Base-by-base conservation (phyloP, 64 coral and sea anemone species). In the Anthopleura sola region DNA sequence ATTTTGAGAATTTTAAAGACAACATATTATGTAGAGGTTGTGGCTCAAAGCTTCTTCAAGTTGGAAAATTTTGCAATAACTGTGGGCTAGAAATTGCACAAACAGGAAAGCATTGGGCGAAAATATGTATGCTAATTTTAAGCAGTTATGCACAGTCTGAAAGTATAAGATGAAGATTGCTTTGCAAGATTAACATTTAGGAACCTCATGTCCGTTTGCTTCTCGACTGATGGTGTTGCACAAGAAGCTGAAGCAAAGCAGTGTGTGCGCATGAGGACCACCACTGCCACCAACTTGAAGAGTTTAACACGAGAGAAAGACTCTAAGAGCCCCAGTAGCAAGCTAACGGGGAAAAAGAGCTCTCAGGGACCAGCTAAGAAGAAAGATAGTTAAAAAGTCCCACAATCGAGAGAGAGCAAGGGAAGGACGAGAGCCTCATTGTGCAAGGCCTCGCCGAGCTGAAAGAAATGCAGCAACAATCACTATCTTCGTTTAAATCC, bases 401-500 rank as follows among this genome's bases (percentile, higher is more conserved):
- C 55, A 58, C 55, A 24, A 21, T 17, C 18, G 10, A 58, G 19
- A 58, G 55, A 58, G 55, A 21, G 55, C 7, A 58, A 20, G 55
- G 16, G 55, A 58, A 58, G 16, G 55, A 78, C 75, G 75, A 44
- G 13, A 55, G 21, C 49, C 39, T 21, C 53, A 75, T 86, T 77
- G 62, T 77, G 32, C 62, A 77, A 15, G 69, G 47, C 46, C 75
- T 86, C 4, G 51, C 31, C n/a, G 85, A 86, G 68, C 68, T 86
- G 33, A 76, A 77, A 55, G 85, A 86, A 46, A 44, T 86, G 28
- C 68, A 76, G 51, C 23, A 78, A 77, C n/a, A 77, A 75, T 86
- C 68, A 17, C 24, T 86, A 20, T 18, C 68, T 77, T 86, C 69
- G 40, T 49, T 51, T 64, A 86, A 86, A 50, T 17, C 62, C 9